Evolutionary conservation across 2,113 vertebrate species (phyloP).

Genomic region (Microcebus murinus): DNA sequence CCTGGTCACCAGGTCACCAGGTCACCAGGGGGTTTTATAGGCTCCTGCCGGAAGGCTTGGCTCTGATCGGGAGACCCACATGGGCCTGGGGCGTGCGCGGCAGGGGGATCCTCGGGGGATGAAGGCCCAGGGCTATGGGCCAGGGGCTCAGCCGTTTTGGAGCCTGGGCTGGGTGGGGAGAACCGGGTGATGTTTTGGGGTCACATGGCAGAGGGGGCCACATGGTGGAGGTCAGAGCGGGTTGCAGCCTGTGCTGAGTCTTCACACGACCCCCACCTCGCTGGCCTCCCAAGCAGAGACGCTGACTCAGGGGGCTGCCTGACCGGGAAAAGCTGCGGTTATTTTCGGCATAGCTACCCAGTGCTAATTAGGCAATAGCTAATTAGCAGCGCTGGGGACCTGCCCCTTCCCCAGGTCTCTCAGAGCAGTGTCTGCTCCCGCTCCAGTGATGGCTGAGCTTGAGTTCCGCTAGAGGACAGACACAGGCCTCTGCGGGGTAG

Average conservation of each 20-base stretch:
- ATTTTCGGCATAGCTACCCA: no score
- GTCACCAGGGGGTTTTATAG: background rate
- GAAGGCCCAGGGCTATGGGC: background rate
- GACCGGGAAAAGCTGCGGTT: rapidly evolving
- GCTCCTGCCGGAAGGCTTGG: background rate
- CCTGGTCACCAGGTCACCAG: background rate
- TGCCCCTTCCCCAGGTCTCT: background rate
- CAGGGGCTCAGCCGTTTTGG: background rate
- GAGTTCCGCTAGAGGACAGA: background rate
- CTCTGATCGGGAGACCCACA: rapidly evolving
- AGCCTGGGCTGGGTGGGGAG: background rate
- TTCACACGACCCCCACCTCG: rapidly evolving
- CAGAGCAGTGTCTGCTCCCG: background rate
- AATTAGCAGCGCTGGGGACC: rapidly evolving
- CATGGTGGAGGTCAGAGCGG: background rate
- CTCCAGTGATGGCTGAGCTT: background rate
- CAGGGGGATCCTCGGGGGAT: rapidly evolving
- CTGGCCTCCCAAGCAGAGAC: rapidly evolving
- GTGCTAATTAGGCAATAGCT: background rate
- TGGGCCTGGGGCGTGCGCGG: rapidly evolving
- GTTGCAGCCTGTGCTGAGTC: background rate
- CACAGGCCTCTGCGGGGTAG: no score
- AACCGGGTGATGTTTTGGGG: background rate
- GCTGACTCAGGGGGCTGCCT: background rate
- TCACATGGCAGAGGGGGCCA: background rate